These are phyloP conservation scores for Caligus rogercresseyi DNA, from an alignment of 1,140 invertebrate species.

Conservation along the genomic window DNA sequence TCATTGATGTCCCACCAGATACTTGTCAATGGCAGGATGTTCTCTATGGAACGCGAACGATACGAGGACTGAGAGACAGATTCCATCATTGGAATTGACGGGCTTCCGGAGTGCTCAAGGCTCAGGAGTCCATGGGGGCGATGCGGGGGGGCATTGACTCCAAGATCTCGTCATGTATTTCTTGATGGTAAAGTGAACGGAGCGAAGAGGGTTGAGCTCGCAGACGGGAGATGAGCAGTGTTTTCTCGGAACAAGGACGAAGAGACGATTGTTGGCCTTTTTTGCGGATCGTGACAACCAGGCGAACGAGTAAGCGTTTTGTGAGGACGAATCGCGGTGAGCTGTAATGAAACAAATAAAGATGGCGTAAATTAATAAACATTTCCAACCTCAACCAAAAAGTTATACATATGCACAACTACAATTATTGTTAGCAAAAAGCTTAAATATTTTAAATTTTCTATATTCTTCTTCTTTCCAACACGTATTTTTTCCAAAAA, in stretches of 20 bases:
- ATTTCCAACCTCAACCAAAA: no score
- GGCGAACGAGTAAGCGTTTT: constrained; percentile 49
- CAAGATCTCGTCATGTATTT: constrained; percentile 78
- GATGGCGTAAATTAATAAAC: no score
- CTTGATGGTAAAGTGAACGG: constrained; percentile 63
- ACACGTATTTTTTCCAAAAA: no score
- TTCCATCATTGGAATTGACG: constrained; percentile 42
- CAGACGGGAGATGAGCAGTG: constrained; percentile 60
- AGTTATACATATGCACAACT: no score
- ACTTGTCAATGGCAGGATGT: constrained; percentile 56
- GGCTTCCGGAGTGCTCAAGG: constrained; percentile 34
- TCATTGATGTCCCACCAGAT: constrained; percentile 62
- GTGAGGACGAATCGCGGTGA: constrained; percentile 48
- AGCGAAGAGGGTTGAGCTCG: constrained; percentile 67
- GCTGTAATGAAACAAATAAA: constrained; percentile 28
- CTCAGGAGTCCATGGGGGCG: constrained; percentile 60
- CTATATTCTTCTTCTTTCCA: no score
- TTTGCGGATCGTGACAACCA: constrained; percentile 60
- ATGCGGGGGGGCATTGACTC: constrained; percentile 60
- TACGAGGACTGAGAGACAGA: constrained; percentile 64
- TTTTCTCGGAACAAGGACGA: constrained; percentile 64
- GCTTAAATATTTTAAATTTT: no score
- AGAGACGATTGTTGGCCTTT: constrained; percentile 57
- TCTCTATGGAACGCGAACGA: constrained; percentile 41
- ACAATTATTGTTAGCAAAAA: no score